Conservation (phyloP, 2,888 invertebrate species). For the Platerodrilus igneus region DNA sequence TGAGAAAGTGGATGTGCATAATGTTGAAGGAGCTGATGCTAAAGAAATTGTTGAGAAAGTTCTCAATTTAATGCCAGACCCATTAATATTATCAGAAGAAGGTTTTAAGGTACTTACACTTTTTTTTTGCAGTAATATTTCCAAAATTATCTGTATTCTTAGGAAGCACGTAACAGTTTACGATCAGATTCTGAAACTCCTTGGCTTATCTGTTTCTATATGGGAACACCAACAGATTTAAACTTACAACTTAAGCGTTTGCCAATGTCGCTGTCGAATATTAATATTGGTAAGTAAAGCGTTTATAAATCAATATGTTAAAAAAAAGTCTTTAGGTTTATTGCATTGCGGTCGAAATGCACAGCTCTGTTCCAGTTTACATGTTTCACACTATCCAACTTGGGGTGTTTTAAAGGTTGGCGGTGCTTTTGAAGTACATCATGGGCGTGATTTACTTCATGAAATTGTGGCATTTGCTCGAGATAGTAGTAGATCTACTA, state of each 20-base stretch:
- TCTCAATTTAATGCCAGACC: slow-evolving; percentile 58
- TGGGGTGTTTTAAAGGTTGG: slow-evolving; percentile 71
- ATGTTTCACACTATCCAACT: slow-evolving; percentile 58
- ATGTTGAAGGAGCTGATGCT: slow-evolving; percentile 43
- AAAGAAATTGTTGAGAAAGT: slow-evolving; percentile 58
- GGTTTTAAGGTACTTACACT: slow-evolving; percentile 57
- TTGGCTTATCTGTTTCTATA: slow-evolving; percentile 55
- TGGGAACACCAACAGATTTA: slow-evolving; percentile 51
- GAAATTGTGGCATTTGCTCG: slow-evolving; percentile 61
- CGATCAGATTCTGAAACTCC: slow-evolving; percentile 43
- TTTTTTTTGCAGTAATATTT: slow-evolving; percentile 1
- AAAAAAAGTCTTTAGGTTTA: slow-evolving; percentile 49
- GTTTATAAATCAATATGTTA: neutral
- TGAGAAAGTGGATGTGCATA: slow-evolving; percentile 28
- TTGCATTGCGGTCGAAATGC: slow-evolving; percentile 58
- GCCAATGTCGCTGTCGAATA: slow-evolving; percentile 53
- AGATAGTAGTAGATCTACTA: slow-evolving; percentile 55
- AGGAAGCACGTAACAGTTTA: slow-evolving; percentile 40
- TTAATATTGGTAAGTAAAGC: slow-evolving; percentile 50
- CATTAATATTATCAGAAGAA: slow-evolving; percentile 53
- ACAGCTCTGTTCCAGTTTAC: slow-evolving; percentile 56
- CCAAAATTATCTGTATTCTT: slow-evolving; percentile 11
- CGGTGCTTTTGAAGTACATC: slow-evolving; percentile 71
- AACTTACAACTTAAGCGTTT: slow-evolving; percentile 59
- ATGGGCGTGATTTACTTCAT: slow-evolving; percentile 57